phyloP scores from a whole-genome alignment of 2,113 vertebrate species.

The Peromyscus californicus region DNA sequence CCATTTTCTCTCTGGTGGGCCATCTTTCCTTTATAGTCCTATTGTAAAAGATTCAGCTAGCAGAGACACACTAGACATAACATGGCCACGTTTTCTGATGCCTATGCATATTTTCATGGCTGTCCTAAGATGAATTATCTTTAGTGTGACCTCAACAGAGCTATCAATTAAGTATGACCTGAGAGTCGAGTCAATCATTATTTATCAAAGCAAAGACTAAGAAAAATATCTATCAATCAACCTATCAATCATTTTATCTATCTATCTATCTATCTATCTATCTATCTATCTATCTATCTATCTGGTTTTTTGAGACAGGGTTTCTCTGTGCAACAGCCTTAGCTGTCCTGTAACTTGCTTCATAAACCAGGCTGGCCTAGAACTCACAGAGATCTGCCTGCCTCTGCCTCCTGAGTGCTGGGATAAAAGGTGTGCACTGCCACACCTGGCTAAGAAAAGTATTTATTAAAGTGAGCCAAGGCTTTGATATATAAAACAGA shows the following conservation, averaged over 20 bases:
- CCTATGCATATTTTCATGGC: not conserved
- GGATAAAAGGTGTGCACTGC: not conserved
- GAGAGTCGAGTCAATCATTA: slow-evolving; percentile 9
- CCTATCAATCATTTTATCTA: too few species aligned
- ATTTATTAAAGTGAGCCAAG: not conserved
- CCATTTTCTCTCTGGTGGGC: not conserved
- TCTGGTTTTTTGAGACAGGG: too few species aligned
- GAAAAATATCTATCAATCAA: not conserved
- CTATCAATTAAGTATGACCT: not conserved
- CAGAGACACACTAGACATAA: not conserved
- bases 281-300: too few species aligned
- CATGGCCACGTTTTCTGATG: not conserved
- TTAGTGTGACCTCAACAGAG: not conserved
- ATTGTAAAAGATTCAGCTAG: not conserved
- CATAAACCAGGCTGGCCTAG: not conserved
- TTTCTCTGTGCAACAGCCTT: not conserved
- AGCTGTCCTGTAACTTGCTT: not conserved
- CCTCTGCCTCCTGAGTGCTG: not conserved
- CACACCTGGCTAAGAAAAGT: not conserved
- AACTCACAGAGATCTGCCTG: not conserved
- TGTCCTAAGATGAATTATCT: not conserved
- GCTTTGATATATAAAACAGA: not conserved
- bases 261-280: not conserved
- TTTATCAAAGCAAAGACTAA: not conserved
- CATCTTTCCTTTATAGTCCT: not conserved